phyloP scores from a whole-genome alignment of 2,888 invertebrate species.

The Ochropleura plecta region DNA sequence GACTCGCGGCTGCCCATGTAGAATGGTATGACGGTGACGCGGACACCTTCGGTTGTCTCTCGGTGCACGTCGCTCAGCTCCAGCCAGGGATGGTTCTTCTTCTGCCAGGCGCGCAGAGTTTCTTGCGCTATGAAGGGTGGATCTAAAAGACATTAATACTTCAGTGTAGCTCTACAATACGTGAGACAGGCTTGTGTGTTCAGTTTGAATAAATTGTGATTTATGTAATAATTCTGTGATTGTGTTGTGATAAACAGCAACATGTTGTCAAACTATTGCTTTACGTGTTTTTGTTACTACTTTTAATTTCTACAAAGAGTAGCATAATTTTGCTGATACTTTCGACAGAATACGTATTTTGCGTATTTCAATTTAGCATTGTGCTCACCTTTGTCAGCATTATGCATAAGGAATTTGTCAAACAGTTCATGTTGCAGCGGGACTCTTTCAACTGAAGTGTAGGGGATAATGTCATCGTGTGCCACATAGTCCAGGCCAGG shows the following conservation, averaged over 20 bases:
- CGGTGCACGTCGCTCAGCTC: slow-evolving; percentile 99
- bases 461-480: slow-evolving; percentile 99
- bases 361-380: not conserved
- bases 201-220: not conserved
- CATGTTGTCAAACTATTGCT: not conserved
- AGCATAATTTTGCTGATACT: not conserved
- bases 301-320: not conserved
- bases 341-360: not conserved
- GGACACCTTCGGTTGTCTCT: slow-evolving; percentile 98
- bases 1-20: slow-evolving; percentile 99
- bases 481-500: slow-evolving; percentile 99
- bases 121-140: slow-evolving; percentile 97
- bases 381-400: slow-evolving; percentile 93
- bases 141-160: slow-evolving; percentile 85
- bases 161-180: slow-evolving; percentile 31
- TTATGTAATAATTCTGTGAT: not conserved
- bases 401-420: slow-evolving; percentile 97
- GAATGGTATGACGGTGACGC: slow-evolving; percentile 99
- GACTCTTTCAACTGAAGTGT: slow-evolving; percentile 95
- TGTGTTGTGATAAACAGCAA: not conserved
- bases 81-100: slow-evolving; percentile 99
- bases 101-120: slow-evolving; percentile 98
- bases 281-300: not conserved
- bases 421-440: slow-evolving; percentile 99
- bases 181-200: not conserved